phyloP scores from a whole-genome alignment of 2,888 invertebrate genomes.

The Omphaloscelis lunosa region DNA sequence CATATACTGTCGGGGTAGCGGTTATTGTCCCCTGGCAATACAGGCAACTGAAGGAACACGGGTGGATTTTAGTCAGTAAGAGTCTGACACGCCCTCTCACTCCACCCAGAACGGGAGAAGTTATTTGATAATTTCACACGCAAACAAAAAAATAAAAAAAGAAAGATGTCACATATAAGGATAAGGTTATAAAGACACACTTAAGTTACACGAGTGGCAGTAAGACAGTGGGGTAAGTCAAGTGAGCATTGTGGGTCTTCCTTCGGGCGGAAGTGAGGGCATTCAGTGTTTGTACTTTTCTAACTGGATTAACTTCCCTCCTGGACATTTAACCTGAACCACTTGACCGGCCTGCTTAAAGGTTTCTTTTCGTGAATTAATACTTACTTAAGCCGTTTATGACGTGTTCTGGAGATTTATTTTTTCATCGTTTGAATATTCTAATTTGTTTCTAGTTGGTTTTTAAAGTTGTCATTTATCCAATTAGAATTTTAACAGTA shows the following conservation, averaged over 20 bases:
- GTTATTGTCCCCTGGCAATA: no score
- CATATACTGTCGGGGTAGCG: no score
- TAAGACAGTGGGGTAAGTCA: slow-evolving; percentile 88
- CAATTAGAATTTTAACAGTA: slow-evolving; percentile 10
- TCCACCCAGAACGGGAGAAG: no score
- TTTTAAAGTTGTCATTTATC: slow-evolving; percentile 6
- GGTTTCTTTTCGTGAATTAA: slow-evolving; percentile 86
- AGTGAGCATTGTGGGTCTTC: slow-evolving; percentile 87
- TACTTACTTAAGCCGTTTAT: slow-evolving; percentile 77
- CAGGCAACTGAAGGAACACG: no score
- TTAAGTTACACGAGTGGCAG: slow-evolving; percentile 81
- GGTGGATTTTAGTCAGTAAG: no score
- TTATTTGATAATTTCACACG: no score
- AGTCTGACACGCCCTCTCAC: no score
- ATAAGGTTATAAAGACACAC: slow-evolving; percentile 60
- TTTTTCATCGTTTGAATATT: slow-evolving; percentile 54
- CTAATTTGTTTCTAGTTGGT: slow-evolving; percentile 31
- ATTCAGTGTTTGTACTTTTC: slow-evolving; percentile 89
- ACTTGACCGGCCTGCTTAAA: slow-evolving; percentile 87
- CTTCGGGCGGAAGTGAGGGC: slow-evolving; percentile 88
- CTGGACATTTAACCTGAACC: slow-evolving; percentile 87
- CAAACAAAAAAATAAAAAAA: no score
- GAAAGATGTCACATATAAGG: slow-evolving; percentile 50
- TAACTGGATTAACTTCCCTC: slow-evolving; percentile 87
- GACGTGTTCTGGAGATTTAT: slow-evolving; percentile 63